Conservation (phyloP, 2,113 vertebrate species). For the Bambusicola thoracicus region DNA sequence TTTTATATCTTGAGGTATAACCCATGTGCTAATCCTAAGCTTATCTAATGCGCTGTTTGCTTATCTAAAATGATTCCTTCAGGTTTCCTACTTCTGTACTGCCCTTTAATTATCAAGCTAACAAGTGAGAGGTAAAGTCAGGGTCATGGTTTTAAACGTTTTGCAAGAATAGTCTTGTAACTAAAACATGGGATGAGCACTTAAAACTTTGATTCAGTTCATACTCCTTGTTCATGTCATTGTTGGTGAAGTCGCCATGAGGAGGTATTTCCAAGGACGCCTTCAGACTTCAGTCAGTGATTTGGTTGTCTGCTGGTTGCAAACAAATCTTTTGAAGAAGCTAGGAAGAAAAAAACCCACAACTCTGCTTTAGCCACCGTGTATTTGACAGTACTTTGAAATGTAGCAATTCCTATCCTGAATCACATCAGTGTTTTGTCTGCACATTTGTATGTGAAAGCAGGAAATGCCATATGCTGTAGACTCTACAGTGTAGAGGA, state of each 20-base stretch:
- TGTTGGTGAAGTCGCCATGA: neutral
- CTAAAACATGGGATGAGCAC: neutral
- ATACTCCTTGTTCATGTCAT: neutral
- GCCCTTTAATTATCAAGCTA: neutral
- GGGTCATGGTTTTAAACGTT: neutral
- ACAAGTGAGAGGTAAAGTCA: neutral
- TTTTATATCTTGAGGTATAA: neutral
- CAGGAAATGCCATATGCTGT: conserved; percentile 15
- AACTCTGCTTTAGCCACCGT: neutral
- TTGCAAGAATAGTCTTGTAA: neutral
- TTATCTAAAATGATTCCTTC: neutral
- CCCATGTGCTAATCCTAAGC: neutral
- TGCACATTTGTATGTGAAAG: neutral
- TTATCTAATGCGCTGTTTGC: neutral
- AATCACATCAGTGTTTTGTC: neutral
- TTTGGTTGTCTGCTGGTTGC: conserved; percentile 5
- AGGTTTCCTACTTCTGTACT: conserved; percentile 19
- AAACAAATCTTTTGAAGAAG: conserved; percentile 20
- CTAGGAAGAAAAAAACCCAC: neutral
- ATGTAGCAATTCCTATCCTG: neutral
- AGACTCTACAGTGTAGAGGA: neutral
- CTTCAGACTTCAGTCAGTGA: neutral
- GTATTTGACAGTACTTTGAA: conserved; percentile 2
- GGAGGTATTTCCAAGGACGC: neutral
- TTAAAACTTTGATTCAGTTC: neutral